Conservation (phyloP, 2,113 vertebrate species). For the Ascaphus truei region DNA sequence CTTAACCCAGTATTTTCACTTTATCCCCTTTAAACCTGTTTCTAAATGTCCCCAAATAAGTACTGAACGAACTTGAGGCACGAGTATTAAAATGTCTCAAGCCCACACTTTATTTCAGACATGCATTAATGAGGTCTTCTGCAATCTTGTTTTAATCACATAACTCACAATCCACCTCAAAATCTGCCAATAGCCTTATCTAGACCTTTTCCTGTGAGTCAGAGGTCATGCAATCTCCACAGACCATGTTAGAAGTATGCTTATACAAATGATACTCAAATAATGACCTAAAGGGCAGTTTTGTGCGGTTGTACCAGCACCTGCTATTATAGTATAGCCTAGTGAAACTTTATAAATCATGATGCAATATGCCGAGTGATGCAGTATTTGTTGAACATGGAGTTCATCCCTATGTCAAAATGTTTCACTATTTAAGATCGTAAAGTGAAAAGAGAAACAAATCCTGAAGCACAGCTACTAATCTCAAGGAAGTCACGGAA, state of each 20-base stretch:
- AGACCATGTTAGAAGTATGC: not conserved
- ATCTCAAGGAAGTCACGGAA: not conserved
- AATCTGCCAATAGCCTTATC: too few relatives aligned
- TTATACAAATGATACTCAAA: not conserved
- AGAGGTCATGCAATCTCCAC: not conserved
- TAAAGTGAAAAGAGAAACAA: not conserved
- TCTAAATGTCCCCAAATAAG: too few relatives aligned
- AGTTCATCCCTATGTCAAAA: constrained; percentile 16
- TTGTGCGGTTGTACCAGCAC: not conserved
- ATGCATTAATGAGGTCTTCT: too few relatives aligned
- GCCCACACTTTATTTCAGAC: too few relatives aligned
- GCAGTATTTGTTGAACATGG: not conserved
- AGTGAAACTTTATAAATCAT: constrained; percentile 14
- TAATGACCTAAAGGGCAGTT: not conserved
- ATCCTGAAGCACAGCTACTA: not conserved
- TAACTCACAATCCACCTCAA: too few relatives aligned
- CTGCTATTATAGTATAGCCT: constrained; percentile 3
- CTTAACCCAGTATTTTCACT: too few relatives aligned
- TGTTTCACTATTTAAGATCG: not conserved
- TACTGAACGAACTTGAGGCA: too few relatives aligned
- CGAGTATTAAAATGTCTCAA: too few relatives aligned
- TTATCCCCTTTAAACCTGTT: too few relatives aligned
- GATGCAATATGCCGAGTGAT: not conserved
- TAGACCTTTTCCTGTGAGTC: not conserved
- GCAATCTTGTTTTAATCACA: too few relatives aligned